Evolutionary conservation across 2,888 invertebrate genomes (phyloP).

Genomic region (Drosophila algonquin): DNA sequence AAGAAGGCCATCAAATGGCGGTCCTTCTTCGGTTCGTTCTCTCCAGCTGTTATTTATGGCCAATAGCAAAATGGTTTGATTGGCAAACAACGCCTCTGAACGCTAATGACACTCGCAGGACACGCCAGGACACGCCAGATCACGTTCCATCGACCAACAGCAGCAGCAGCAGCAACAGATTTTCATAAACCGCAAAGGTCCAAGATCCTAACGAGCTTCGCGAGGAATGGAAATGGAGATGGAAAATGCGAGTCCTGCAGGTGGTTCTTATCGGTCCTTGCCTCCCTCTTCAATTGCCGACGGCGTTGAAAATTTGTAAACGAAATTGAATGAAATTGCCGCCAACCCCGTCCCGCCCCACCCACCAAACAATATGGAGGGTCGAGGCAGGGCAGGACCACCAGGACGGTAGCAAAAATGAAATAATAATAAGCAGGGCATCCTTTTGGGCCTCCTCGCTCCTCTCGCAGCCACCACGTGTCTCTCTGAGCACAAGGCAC

Average conservation of each 20-base stretch:
- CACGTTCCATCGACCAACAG: not conserved
- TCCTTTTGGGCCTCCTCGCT: not conserved
- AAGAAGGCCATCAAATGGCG: conserved; percentile 57
- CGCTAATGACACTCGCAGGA: conserved; percentile 63
- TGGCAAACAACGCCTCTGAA: conserved; percentile 21
- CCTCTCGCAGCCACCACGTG: not conserved
- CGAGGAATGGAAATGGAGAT: not conserved
- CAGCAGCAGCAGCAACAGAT: conserved; percentile 20
- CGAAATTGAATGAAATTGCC: conserved; percentile 70
- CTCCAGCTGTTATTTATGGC: conserved; percentile 45
- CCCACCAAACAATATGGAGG: conserved; percentile 21
- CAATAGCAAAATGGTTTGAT: conserved; percentile 52
- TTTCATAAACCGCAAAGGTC: conserved; percentile 53
- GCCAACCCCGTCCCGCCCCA: conserved; percentile 18
- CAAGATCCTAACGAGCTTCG: conserved; percentile 49
- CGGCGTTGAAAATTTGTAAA: conserved; percentile 58
- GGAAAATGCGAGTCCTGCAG: conserved; percentile 13
- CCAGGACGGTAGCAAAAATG: not conserved
- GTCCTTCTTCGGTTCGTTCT: conserved; percentile 16
- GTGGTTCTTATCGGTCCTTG: conserved; percentile 20
- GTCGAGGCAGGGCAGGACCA: not conserved
- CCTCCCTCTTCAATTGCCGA: conserved; percentile 44
- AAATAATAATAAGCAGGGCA: conserved; percentile 2
- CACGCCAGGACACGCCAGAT: conserved; percentile 46
- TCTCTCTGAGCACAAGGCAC: conserved; percentile 37